Conservation (phyloP, 2,113 vertebrate genomes). For the Onychorhynchus coronatus region DNA sequence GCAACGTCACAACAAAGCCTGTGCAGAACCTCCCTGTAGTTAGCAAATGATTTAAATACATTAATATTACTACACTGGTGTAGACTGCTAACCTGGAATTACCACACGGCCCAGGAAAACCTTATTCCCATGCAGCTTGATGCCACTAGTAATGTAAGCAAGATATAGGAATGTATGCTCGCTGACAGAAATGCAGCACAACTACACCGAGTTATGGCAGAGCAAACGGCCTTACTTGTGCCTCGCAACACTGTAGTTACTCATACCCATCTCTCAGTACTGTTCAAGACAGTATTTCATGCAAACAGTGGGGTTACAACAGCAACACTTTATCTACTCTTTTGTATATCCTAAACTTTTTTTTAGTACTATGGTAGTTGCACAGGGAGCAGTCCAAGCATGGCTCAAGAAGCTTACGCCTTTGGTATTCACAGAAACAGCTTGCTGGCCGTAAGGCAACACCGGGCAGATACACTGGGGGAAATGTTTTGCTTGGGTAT, state of each 20-base stretch:
- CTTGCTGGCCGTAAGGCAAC: neutral
- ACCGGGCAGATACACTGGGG: neutral
- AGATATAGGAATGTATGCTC: fast-evolving
- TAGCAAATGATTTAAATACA: neutral
- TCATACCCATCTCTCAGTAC: neutral
- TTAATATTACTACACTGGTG: neutral
- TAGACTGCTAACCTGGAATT: neutral
- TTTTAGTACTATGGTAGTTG: neutral
- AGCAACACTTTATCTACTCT: neutral
- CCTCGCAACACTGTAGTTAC: fast-evolving
- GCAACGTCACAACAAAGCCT: neutral
- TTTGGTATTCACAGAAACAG: neutral
- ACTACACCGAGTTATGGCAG: neutral
- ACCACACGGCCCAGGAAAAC: neutral
- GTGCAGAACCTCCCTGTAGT: neutral
- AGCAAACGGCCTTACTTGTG: neutral
- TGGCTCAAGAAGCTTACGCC: neutral
- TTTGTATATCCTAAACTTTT: neutral
- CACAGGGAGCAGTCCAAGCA: neutral
- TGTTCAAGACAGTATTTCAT: neutral
- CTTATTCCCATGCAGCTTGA: neutral
- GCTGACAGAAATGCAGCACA: neutral
- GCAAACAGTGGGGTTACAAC: neutral
- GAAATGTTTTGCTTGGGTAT: neutral
- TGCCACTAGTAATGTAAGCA: fast-evolving